Evolutionary conservation across 2,797 vertebrate genomes (phyloP), one percentile per base, ranked within the genome.

Genomic region (Typhlichthys subterraneus): DNA sequence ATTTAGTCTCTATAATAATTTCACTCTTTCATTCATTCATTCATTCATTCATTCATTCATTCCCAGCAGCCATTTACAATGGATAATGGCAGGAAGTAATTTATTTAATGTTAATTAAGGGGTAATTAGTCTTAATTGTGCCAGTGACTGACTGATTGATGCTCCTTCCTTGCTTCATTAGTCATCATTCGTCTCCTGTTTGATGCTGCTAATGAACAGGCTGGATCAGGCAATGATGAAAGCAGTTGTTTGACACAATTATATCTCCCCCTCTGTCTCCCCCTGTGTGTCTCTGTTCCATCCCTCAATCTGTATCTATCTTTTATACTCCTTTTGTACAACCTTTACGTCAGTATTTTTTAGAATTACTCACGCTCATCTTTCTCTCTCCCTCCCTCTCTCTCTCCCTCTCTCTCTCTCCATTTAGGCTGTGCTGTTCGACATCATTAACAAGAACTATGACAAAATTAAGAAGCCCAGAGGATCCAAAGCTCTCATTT

Each of bases 401-500:
- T 33, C n/a, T 38, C 7, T 56, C 7, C 45, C 49, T 50, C 14
- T 70, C 1, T 50, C 14, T 70, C 1, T 51, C 60, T 55, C 58
- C 71, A 58, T 55, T 31, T 80, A 97, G 95, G 95, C 96, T 17
- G 90, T 94, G 63, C 84, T 96, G 72, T 94, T 94, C 61, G 96
- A 97, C 87, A 89, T 93, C 76, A 93, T 96, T 79, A 92, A 69
- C 87, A 97, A 97, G 92, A 97, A 97, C 85, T 95, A 93, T 0
- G 91, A 94, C 89, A 97, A 97, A 89, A 96, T 97, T 63, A 97
- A 95, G 89, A 96, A 93, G 85, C 95, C 96, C 50, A 93, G 92
- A 76, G 95, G 95, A 83, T 92, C 91, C 67, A 97, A 96, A 75
- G 94, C 94, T 29, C 94, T 96, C 75, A 95, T 97, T 88, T 97